Percentiles rank a stretch among this genome's conserved stretches.
phyloP scores from a whole-genome alignment of 2,797 vertebrate genomes.

The Acestrorhynchus altus region DNA sequence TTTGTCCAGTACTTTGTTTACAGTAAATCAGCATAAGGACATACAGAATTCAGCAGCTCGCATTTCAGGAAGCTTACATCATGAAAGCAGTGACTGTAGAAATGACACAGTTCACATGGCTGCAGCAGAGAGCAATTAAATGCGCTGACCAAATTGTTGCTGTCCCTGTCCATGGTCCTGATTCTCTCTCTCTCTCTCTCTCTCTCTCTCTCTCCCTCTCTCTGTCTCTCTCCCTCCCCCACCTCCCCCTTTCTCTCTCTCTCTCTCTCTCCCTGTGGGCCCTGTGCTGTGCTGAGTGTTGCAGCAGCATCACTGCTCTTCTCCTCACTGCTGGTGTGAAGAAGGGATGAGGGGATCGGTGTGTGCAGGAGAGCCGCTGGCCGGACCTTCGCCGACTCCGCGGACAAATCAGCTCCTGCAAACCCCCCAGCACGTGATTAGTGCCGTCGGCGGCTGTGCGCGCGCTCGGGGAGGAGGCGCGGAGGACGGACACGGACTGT shows the following conservation, averaged over 20 bases:
- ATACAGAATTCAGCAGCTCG: not conserved
- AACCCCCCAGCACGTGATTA: constrained; percentile 5
- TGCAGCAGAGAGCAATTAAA: not conserved
- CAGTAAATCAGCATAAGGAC: not conserved
- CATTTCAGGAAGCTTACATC: not conserved
- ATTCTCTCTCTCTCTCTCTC: constrained; percentile 44
- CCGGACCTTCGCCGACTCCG: constrained; percentile 63
- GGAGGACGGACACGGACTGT: constrained; percentile 5
- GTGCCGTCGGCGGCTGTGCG: too few relatives aligned
- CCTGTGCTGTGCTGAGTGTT: constrained; percentile 49
- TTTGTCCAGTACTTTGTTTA: not conserved
- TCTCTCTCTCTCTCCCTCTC: constrained; percentile 30
- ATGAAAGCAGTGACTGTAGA: not conserved
- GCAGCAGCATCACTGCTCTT: constrained; percentile 66
- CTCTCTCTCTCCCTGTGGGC: constrained; percentile 22
- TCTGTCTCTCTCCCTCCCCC: constrained; percentile 41
- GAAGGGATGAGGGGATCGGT: constrained; percentile 63
- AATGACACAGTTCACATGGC: not conserved
- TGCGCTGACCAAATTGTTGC: constrained; percentile 18
- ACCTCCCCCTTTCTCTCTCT: constrained; percentile 40
- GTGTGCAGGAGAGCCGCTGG: constrained; percentile 54
- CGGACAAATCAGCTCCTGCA: constrained; percentile 55
- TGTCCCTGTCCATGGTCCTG: constrained; percentile 78
- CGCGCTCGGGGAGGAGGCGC: too few relatives aligned
- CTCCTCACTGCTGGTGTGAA: constrained; percentile 54